phyloP scores from a whole-genome alignment of 2,113 vertebrate species.

The Silurus glanis region DNA sequence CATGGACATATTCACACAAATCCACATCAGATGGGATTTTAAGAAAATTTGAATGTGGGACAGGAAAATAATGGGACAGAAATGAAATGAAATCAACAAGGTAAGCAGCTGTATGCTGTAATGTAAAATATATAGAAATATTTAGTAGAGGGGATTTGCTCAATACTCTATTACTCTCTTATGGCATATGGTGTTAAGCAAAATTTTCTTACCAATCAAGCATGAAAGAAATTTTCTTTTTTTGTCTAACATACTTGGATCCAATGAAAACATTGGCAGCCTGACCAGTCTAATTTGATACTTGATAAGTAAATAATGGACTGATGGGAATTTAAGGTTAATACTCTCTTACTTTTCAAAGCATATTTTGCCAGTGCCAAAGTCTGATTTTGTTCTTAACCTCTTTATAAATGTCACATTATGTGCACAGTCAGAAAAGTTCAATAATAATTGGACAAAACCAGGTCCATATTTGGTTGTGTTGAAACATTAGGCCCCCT shows the following conservation, averaged over 20 bases:
- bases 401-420: slow-evolving; percentile 48
- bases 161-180: slow-evolving; percentile 38
- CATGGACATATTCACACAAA: slow-evolving; percentile 49
- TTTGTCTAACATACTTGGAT: slow-evolving; percentile 23
- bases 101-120: neutral
- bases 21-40: neutral
- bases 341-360: slow-evolving; percentile 30
- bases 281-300: slow-evolving; percentile 38
- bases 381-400: slow-evolving; percentile 32
- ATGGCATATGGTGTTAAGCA: slow-evolving; percentile 38
- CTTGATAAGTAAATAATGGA: slow-evolving; percentile 44
- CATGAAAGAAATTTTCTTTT: slow-evolving; percentile 24
- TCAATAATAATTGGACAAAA: slow-evolving; percentile 41
- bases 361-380: slow-evolving; percentile 40
- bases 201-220: slow-evolving; percentile 41
- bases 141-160: slow-evolving; percentile 34
- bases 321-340: slow-evolving; percentile 40
- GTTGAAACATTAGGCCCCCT: slow-evolving; percentile 40
- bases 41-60: neutral
- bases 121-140: slow-evolving; percentile 26
- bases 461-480: slow-evolving; percentile 41
- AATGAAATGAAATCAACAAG: neutral
- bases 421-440: slow-evolving; percentile 30
- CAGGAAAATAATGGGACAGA: neutral
- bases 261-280: slow-evolving; percentile 43